Conservation (phyloP, 2,113 vertebrate species). For the Glaucomys volans region DNA sequence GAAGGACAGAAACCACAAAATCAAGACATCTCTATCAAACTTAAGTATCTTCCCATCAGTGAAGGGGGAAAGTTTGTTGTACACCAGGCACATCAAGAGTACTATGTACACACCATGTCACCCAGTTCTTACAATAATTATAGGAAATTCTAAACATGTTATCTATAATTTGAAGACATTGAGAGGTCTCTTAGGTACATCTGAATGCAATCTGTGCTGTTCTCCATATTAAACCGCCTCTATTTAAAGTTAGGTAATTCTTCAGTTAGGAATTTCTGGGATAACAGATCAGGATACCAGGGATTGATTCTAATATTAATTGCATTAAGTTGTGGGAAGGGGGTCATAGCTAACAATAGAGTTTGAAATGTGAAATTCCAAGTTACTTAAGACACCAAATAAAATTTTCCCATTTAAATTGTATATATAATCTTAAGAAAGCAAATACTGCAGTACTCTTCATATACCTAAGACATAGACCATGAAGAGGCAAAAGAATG, state of each 20-base stretch:
- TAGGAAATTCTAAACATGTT: background rate
- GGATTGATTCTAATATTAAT: background rate
- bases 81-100: too few species aligned
- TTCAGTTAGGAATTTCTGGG: background rate
- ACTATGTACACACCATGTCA: rapidly evolving
- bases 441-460: background rate
- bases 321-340: background rate
- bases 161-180: background rate
- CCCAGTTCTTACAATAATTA: background rate
- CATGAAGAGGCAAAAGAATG: background rate
- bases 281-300: background rate
- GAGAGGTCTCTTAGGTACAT: background rate
- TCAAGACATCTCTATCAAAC: background rate
- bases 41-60: background rate
- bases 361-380: slow-evolving; percentile 20
- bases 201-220: background rate
- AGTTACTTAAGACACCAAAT: slow-evolving; percentile 2
- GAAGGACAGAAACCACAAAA: slow-evolving; percentile 24
- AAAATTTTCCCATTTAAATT: background rate
- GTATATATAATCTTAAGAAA: background rate
- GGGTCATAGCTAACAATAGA: slow-evolving; percentile 9
- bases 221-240: background rate
- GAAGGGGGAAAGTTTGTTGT: background rate
- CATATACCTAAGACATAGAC: background rate
- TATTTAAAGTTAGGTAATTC: background rate